Evolutionary conservation across 2,888 invertebrate genomes (phyloP).

Genomic region (Ganaspis brasiliensis): DNA sequence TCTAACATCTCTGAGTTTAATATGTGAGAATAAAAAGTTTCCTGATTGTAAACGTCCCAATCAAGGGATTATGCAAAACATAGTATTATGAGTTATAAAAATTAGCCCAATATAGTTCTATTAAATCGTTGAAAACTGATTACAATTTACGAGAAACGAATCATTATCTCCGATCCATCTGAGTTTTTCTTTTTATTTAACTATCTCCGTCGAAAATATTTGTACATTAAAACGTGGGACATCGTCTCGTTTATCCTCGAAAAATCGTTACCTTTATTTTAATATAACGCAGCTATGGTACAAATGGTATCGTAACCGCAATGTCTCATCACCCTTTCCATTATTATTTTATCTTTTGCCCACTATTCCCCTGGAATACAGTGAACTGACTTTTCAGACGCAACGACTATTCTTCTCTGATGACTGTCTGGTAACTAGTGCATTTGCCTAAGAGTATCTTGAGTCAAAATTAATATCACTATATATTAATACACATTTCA

Average conservation of each 20-base stretch:
- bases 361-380: conserved; percentile 53
- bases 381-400: conserved; percentile 60
- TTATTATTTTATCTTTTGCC: conserved; percentile 58
- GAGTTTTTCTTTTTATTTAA: conserved; percentile 71
- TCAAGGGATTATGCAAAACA: not conserved
- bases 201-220: conserved; percentile 77
- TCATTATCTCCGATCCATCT: conserved; percentile 69
- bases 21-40: not conserved
- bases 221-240: conserved; percentile 78
- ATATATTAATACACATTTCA: not conserved
- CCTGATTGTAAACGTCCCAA: not conserved
- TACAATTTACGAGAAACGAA: conserved; percentile 29
- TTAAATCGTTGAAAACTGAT: conserved; percentile 31
- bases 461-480: conserved; percentile 55
- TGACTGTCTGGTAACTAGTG: conserved; percentile 49
- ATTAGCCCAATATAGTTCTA: conserved; percentile 47
- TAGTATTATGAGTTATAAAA: not conserved
- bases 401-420: conserved; percentile 61
- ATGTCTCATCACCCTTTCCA: conserved; percentile 73
- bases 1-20: conserved; percentile 7
- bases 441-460: conserved; percentile 46
- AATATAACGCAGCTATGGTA: conserved; percentile 77
- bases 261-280: conserved; percentile 74
- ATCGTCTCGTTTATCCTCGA: conserved; percentile 73
- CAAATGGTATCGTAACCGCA: conserved; percentile 78